Conservation (phyloP, 2,888 invertebrate species). For the Mesochorus sp. region DNA sequence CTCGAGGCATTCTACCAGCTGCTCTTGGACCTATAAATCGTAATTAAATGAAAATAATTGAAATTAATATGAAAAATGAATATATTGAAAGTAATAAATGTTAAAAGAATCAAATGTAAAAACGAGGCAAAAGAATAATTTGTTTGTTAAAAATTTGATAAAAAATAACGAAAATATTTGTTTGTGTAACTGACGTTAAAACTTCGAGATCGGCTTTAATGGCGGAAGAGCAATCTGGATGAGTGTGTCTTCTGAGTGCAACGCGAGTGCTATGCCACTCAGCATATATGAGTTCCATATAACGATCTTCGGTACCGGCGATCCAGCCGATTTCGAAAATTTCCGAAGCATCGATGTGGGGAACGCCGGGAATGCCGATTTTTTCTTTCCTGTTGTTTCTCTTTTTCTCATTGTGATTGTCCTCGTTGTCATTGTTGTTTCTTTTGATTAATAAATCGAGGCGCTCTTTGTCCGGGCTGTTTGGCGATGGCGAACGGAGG, state of each 20-base stretch:
- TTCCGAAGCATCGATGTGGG: slow-evolving; percentile 70
- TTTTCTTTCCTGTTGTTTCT: slow-evolving; percentile 56
- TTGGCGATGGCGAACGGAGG: slow-evolving; percentile 44
- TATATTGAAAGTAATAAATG: too few species aligned
- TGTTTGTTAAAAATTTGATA: too few species aligned
- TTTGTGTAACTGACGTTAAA: slow-evolving; percentile 72
- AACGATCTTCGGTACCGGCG: slow-evolving; percentile 75
- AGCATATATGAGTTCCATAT: slow-evolving; percentile 73
- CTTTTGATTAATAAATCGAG: slow-evolving; percentile 66
- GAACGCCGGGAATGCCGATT: slow-evolving; percentile 65
- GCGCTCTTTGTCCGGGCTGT: slow-evolving; percentile 67
- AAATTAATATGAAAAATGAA: too few species aligned
- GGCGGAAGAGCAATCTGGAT: slow-evolving; percentile 71
- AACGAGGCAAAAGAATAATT: too few species aligned
- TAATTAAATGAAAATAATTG: background rate
- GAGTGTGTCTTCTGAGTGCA: slow-evolving; percentile 71
- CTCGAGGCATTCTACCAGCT: slow-evolving; percentile 71
- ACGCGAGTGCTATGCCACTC: slow-evolving; percentile 76
- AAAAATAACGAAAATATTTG: too few species aligned
- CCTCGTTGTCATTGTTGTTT: too few species aligned
- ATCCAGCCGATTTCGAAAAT: slow-evolving; percentile 76
- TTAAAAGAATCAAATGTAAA: too few species aligned
- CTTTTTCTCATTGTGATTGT: slow-evolving; percentile 53
- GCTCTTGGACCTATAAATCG: slow-evolving; percentile 70
- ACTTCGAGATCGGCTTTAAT: slow-evolving; percentile 73